Evolutionary conservation across 2,888 invertebrate genomes (phyloP).

Genomic region (Selenia dentaria): DNA sequence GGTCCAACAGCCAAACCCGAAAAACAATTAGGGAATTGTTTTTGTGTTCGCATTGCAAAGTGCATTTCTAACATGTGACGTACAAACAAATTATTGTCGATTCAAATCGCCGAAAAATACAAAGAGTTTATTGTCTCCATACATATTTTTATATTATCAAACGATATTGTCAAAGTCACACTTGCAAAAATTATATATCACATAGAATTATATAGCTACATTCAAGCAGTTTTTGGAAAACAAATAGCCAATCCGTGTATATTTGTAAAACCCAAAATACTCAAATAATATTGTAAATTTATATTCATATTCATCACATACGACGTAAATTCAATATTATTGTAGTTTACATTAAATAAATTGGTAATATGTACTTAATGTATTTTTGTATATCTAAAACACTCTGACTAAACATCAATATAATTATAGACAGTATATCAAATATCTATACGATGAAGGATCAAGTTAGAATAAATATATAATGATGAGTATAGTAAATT

Average conservation of each 20-base stretch:
- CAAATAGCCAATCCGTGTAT: conserved; percentile 19
- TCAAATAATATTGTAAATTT: not conserved
- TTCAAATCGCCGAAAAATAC: conserved; percentile 18
- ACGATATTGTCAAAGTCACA: conserved; percentile 78
- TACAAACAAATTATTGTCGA: conserved; percentile 28
- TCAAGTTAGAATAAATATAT: conserved; percentile 18
- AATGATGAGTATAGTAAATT: not conserved
- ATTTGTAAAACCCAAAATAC: conserved; percentile 2
- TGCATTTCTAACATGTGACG: conserved; percentile 40
- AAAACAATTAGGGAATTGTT: conserved; percentile 28
- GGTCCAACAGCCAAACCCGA: conserved; percentile 46
- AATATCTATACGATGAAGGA: too few species aligned
- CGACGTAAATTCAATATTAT: not conserved
- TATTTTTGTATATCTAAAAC: conserved; percentile 17
- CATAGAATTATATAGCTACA: conserved; percentile 20
- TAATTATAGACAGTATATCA: conserved; percentile 12
- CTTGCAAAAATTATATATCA: conserved; percentile 46
- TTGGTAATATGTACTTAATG: not conserved
- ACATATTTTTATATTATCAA: conserved; percentile 25
- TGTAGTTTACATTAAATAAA: not conserved
- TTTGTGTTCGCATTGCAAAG: conserved; percentile 21
- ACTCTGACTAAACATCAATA: conserved; percentile 57
- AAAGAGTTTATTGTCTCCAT: conserved; percentile 43
- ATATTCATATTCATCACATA: not conserved
- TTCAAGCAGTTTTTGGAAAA: conserved; percentile 32